Evolutionary conservation across 2,797 vertebrate species (phyloP).

Genomic region (Anguilla pacifica): DNA sequence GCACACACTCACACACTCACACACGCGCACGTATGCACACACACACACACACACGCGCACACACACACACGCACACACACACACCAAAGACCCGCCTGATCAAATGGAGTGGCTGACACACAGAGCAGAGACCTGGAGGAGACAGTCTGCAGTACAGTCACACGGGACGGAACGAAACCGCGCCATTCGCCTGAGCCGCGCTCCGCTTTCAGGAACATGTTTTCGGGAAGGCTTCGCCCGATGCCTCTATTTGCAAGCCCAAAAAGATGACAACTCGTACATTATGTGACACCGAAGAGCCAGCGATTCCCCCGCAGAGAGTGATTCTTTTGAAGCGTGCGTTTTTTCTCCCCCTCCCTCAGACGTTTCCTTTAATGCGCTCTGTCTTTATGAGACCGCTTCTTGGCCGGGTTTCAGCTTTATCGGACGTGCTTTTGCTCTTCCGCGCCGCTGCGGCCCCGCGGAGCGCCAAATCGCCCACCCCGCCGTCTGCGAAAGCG

Average conservation of each 20-base stretch:
- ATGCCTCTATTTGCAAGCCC: background rate
- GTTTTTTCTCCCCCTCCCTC: background rate
- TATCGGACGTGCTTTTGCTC: background rate
- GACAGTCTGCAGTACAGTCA: background rate
- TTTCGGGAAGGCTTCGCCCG: background rate
- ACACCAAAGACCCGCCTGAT: background rate
- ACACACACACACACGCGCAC: too few relatives aligned
- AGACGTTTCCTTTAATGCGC: background rate
- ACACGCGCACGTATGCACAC: background rate
- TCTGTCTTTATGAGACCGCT: background rate
- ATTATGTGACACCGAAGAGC: background rate
- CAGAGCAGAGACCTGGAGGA: background rate
- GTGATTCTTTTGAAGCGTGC: background rate
- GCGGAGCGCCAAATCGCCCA: background rate
- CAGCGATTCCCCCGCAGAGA: background rate
- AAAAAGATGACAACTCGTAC: background rate
- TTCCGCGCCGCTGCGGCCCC: background rate
- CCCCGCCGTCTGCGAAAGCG: background rate
- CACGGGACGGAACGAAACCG: background rate
- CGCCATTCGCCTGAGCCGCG: background rate
- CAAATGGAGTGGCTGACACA: background rate
- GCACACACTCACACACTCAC: too few relatives aligned
- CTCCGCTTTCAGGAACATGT: background rate
- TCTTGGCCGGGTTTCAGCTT: background rate
- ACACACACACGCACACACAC: background rate